Evolutionary conservation across 2,113 vertebrate species (phyloP), one percentile per base, ranked within the genome.

Genomic region (Scomber colias): DNA sequence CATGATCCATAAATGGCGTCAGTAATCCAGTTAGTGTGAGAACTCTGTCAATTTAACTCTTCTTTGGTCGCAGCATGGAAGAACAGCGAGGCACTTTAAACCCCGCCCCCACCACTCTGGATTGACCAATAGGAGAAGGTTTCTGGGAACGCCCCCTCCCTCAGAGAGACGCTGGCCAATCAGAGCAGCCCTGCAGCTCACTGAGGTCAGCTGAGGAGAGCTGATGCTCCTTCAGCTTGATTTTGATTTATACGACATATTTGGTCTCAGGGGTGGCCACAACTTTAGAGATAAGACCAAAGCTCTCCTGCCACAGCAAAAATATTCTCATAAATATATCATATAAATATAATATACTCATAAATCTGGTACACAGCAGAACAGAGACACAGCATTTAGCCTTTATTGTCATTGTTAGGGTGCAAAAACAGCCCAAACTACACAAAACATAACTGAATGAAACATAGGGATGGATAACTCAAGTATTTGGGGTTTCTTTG

Each of bases 201-300:
- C 5, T 51, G 44, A 74, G 79, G 73, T 87, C 85, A 83, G n/a
- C 3, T 69, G 66, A 76, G 79, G 77, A n/a, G 10, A 80, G 16
- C 49, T 70, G 45, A 51, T 71, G 69, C 56, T 4, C 14, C 51
- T 9, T 40, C 35, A 9, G 35, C 6, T 40, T 9, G 6, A 40
- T 9, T 40, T 40, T 9, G 51, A 13, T 10, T 46, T 27, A 27
- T 13, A 40, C 35, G 6, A 40, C 35, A 57, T 57, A 57, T 15
- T n/a, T 19, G n/a, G n/a, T 44, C 35, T 44, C 10, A 55, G 24
- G 17, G 19, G 19, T 24, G 0, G 9, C 35, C 35, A 40, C 0
- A 57, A 57, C 12, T 14, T 2, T 14, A 14, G 6, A 27, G 13
- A 30, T 24, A 15, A 7, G 27, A 57, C 35, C 9, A 40, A 7